A percentile compares a stretch with the other conserved stretches of the same genome.
Evolutionary conservation across 1,140 invertebrate species (phyloP).

Genomic region (Amyelois transitella): DNA sequence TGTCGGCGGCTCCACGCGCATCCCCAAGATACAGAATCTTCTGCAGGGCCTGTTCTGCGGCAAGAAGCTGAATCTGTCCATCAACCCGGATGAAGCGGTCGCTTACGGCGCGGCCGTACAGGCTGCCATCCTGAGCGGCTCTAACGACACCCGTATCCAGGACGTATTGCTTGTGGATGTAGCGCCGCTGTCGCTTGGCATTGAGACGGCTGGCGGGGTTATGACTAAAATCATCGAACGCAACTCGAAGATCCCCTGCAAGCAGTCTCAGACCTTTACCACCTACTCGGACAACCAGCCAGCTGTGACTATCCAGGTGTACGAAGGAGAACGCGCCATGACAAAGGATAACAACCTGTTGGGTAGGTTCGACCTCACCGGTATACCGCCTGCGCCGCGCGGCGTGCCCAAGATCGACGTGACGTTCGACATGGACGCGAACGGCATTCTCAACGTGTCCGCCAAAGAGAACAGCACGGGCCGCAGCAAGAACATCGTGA

Average conservation of each 20-base stretch:
- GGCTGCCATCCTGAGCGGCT: constrained; percentile 39
- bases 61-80: too few species aligned
- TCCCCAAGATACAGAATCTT: constrained; percentile 60
- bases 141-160: constrained; percentile 69
- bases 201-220: constrained; percentile 45
- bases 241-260: constrained; percentile 69
- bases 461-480: constrained; percentile 70
- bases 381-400: constrained; percentile 78
- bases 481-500: constrained; percentile 65
- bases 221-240: constrained; percentile 28
- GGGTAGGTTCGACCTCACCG: constrained; percentile 84
- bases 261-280: constrained; percentile 75
- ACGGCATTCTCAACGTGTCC: constrained; percentile 76
- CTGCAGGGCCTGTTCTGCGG: too few species aligned
- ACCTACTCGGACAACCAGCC: constrained; percentile 81
- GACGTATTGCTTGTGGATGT: constrained; percentile 67
- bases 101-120: too few species aligned
- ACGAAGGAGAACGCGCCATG: constrained; percentile 25
- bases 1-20: too few species aligned
- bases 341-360: constrained; percentile 81
- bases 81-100: too few species aligned
- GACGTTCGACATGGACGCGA: constrained; percentile 74
- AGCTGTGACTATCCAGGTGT: constrained; percentile 68
- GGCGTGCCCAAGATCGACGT: constrained; percentile 77
- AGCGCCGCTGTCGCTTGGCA: constrained; percentile 63